Evolutionary conservation across 2,113 vertebrate genomes (phyloP), one percentile per base, ranked within the genome.

Genomic region (Salvelinus fontinalis): DNA sequence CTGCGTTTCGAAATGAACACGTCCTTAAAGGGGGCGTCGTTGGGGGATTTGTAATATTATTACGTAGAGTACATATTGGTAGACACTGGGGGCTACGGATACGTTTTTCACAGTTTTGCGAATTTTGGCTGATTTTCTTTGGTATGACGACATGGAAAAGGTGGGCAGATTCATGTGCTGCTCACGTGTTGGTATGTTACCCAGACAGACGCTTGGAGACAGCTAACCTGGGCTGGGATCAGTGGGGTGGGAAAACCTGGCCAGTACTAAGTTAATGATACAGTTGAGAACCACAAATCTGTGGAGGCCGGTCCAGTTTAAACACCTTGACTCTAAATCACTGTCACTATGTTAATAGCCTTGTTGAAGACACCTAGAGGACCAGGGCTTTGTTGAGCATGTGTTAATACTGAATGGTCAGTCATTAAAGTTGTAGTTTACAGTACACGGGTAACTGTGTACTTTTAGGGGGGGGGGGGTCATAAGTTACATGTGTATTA

Each of bases 301-400:
- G 20, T 69, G 73, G 83, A 80, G 24, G 31, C 49, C 48, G 29
- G 12, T 62, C 79, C 78, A 76, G 69, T 79, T 77, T 82, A 24
- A 76, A 78, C 26, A 6, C 71, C 62, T 62, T 67, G 49, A 49
- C 66, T 81, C 70, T 81, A 81, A 86, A 88, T 86, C 73, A 85
- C 76, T n/a, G 31, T 60, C 57, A 51, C 70, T 29, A 69, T 48
- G 12, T 34, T n/a, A 8, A 73, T 70, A 71, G n/a, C 31, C 70
- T 65, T 51, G 48, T 64, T 84, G n/a, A 79, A 81, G n/a, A 68
- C 39, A 64, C 51, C 39, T 31, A 48, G 6, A 71, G 57, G 75
- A 79, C 16, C 67, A 69, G n/a, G 1, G 51, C 51, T 54, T 54
- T 54, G 51, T 54, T 54, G 12, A 54, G 4, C 13, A 16, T 54